Conservation (phyloP, 2,888 invertebrate genomes). For the Pandemis corylana region DNA sequence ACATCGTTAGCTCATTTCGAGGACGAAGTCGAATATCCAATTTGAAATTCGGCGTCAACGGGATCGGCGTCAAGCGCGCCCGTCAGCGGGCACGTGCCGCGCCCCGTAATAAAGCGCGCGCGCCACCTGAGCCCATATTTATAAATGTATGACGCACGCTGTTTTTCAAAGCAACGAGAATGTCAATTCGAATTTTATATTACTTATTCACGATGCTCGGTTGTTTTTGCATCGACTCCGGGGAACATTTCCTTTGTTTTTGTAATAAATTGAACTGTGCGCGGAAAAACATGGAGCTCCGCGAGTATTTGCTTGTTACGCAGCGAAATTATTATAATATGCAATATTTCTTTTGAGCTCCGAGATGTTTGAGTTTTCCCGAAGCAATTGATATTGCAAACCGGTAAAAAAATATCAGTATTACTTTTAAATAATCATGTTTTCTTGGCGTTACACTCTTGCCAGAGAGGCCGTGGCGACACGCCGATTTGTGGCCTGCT, state of each 20-base stretch:
- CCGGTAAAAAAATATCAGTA: background rate
- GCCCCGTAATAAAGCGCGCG: conserved; percentile 35
- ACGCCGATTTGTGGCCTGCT: no score
- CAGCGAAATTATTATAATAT: background rate
- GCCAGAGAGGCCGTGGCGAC: no score
- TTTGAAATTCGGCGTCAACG: conserved; percentile 7
- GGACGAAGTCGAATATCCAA: background rate
- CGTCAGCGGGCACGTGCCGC: conserved; percentile 26
- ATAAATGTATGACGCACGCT: conserved; percentile 35
- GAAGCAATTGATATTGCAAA: background rate
- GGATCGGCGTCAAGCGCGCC: conserved; percentile 11
- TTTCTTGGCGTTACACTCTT: no score
- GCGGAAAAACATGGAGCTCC: conserved; percentile 1
- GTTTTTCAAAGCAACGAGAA: conserved; percentile 37
- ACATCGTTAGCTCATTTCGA: no score
- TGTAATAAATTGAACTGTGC: conserved; percentile 13
- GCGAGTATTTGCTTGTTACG: background rate
- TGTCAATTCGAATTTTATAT: conserved; percentile 40
- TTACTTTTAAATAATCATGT: no score
- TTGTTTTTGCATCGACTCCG: conserved; percentile 21
- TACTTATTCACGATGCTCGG: conserved; percentile 36
- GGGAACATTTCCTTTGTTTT: conserved; percentile 23
- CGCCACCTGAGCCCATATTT: conserved; percentile 41
- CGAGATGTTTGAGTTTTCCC: background rate
- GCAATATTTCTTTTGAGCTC: background rate